Evolutionary conservation across 53 echinoderm and acorn worm genomes (phyloP), one percentile per base, ranked within the genome.

Genomic region (Echinometra lucunter): DNA sequence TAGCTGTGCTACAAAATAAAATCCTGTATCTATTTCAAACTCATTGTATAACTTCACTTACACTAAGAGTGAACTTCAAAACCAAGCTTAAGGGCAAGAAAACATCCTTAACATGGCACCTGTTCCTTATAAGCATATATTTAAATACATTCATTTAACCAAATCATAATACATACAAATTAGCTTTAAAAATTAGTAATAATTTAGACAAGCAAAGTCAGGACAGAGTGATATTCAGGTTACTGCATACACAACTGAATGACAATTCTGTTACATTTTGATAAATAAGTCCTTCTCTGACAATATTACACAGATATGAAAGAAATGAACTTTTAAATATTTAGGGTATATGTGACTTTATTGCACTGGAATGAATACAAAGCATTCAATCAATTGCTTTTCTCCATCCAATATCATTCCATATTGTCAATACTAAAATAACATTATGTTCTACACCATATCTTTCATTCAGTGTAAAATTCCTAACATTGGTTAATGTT

Each of bases 361-460:
- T 78, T 78, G 78, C 78, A 78, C 78, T 78, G 11, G 78, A 19
- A 78, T 78, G 78, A 78, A 78, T 78, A 78, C 78, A 78, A 30
- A 78, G 78, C 42, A 78, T 78, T 10, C 19, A 38, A 40, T 78
- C 38, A 69, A 69, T 78, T 38, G 23, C 42, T 78, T 78, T 19
- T 40, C 38, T 40, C 42, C 42, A 38, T 19, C 19, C 42, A 19
- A 23, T 78, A 21, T 40, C 0, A 38, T 19, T 78, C 42, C 78
- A 78, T 23, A 78, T 19, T 78, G 78, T 6, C 35, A 19, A 18
- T 18, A 78, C 78, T 13, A 40, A 2, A 19, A 42, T 78, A 42
- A 8, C 19, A 40, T 4, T 17, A 8, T 37, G 37, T 3, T 2
- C 9, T 49, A 37, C 17, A 58, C 17, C 19, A 58, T 58, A 2